These are phyloP conservation scores for Catagonus wagneri DNA, from an alignment of 2,113 vertebrate genomes.

Conservation along the genomic window DNA sequence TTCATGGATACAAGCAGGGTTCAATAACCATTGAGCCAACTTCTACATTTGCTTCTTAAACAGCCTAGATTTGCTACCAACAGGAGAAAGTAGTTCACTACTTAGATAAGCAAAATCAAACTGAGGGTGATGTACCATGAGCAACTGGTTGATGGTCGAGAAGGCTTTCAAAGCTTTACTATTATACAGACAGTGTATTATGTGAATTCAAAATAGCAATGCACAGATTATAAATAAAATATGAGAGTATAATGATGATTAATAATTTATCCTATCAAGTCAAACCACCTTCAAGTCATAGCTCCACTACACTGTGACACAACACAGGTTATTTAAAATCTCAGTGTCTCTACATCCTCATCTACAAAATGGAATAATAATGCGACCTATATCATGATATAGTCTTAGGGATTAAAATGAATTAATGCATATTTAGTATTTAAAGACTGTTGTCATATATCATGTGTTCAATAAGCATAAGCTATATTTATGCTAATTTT, in stretches of 20 bases:
- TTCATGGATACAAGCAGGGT: too few relatives aligned
- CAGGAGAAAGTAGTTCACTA: not conserved
- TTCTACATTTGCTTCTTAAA: not conserved
- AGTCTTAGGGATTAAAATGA: not conserved
- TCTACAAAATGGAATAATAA: not conserved
- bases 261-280: not conserved
- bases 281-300: not conserved
- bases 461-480: not conserved
- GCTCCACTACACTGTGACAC: not conserved
- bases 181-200: not conserved
- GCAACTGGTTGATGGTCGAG: not conserved
- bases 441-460: not conserved
- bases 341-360: not conserved
- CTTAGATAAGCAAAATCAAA: not conserved
- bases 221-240: not conserved
- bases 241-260: not conserved
- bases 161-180: not conserved
- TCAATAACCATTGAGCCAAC: too few relatives aligned
- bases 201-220: not conserved
- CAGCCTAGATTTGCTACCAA: not conserved
- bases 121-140: not conserved
- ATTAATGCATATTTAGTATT: not conserved
- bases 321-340: not conserved
- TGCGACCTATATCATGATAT: not conserved
- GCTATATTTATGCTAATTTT: not conserved